These are phyloP conservation scores for Drosophila paramelanica DNA, from an alignment of 2,888 invertebrate genomes.

Conservation along the genomic window DNA sequence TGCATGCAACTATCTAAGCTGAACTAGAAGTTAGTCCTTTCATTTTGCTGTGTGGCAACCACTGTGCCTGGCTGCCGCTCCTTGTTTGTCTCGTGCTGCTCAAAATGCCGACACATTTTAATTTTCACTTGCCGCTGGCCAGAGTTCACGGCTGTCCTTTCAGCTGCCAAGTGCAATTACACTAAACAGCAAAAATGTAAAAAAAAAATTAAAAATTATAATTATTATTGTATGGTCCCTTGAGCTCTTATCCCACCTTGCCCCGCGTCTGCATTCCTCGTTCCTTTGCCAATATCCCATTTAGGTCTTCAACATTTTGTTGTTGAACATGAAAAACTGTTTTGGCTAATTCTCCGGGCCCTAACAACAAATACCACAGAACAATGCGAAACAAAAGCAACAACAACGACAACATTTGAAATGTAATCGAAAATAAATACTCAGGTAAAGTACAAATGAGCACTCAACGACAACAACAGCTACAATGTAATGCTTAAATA, in stretches of 20 bases:
- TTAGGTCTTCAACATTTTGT: constrained; percentile 5
- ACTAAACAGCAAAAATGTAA: constrained; percentile 48
- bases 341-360: constrained; percentile 50
- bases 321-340: constrained; percentile 41
- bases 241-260: neutral
- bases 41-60: neutral
- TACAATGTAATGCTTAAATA: constrained; percentile 53
- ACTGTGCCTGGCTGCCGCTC: constrained; percentile 8
- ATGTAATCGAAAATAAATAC: constrained; percentile 75
- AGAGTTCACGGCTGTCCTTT: constrained; percentile 49
- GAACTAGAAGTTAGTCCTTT: neutral
- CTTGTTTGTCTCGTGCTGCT: constrained; percentile 19
- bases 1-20: neutral
- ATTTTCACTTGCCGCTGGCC: constrained; percentile 42
- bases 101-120: constrained; percentile 55
- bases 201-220: constrained; percentile 26
- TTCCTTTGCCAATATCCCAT: constrained; percentile 1
- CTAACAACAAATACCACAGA: constrained; percentile 32
- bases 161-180: constrained; percentile 60
- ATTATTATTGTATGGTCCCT: constrained; percentile 50
- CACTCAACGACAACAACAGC: constrained; percentile 26
- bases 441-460: constrained; percentile 43
- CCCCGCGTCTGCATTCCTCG: too few species aligned
- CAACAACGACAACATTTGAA: constrained; percentile 49
- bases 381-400: constrained; percentile 28